A percentile compares a stretch with the other conserved stretches of the same genome.
Conservation (phyloP, 2,888 invertebrate species). For the Caradrina kadenii region DNA sequence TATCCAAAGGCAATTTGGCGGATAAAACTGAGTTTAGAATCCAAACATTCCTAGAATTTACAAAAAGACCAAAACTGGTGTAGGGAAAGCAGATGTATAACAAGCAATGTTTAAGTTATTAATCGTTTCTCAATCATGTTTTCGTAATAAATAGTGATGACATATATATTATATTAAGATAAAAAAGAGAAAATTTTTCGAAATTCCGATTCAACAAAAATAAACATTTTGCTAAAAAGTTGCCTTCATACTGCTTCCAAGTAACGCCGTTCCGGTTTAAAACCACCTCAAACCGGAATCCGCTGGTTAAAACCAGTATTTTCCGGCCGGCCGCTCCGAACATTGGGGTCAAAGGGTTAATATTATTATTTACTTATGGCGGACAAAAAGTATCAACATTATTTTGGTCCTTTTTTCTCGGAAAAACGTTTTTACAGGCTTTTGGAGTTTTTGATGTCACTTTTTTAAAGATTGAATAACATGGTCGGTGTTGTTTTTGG, state of each 20-base stretch:
- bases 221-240: slow-evolving; percentile 16
- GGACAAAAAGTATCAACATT: slow-evolving; percentile 32
- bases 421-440: slow-evolving; percentile 21
- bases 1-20: too few relatives aligned
- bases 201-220: not conserved
- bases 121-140: not conserved
- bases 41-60: too few relatives aligned
- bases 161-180: too few relatives aligned
- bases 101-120: too few relatives aligned
- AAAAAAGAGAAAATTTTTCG: not conserved
- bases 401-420: slow-evolving; percentile 34
- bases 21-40: too few relatives aligned
- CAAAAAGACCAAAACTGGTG: too few relatives aligned
- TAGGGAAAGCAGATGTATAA: too few relatives aligned
- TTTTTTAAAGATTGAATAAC: slow-evolving; percentile 9
- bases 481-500: not conserved
- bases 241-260: slow-evolving; percentile 8
- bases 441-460: slow-evolving; percentile 24
- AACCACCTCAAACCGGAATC: slow-evolving; percentile 68
- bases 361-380: slow-evolving; percentile 70
- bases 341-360: slow-evolving; percentile 67
- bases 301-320: slow-evolving; percentile 74
- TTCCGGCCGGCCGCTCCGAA: slow-evolving; percentile 66
- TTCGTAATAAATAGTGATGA: not conserved
- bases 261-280: slow-evolving; percentile 47